Percentiles rank a stretch among this genome's conserved stretches.
phyloP scores from a whole-genome alignment of 2,113 vertebrate species.

The Lutjanus erythropterus region DNA sequence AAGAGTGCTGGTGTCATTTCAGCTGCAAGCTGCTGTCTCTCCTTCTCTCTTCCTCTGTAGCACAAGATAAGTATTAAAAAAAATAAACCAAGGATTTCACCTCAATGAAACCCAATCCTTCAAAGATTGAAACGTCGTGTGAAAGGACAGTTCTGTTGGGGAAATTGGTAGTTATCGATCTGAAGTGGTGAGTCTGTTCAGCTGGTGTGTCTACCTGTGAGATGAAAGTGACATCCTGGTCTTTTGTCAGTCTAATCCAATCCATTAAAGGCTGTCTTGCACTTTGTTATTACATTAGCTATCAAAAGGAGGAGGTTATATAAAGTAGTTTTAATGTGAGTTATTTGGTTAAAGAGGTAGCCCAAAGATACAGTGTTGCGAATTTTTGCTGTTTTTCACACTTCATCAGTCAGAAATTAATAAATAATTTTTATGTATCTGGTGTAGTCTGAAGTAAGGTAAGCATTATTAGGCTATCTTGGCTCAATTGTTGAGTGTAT shows the following conservation, averaged over 20 bases:
- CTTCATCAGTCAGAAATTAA: too few relatives aligned
- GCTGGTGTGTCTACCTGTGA: not conserved
- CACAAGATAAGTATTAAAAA: not conserved
- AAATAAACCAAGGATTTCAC: not conserved
- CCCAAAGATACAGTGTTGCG: too few relatives aligned
- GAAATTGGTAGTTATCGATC: not conserved
- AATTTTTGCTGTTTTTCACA: too few relatives aligned
- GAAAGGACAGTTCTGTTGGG: not conserved
- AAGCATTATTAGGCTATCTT: too few relatives aligned
- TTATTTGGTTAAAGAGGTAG: too few relatives aligned
- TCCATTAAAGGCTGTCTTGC: not conserved
- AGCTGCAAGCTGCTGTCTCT: not conserved
- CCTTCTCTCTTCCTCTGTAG: not conserved
- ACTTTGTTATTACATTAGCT: too few relatives aligned
- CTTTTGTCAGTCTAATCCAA: not conserved
- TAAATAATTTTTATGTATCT: too few relatives aligned
- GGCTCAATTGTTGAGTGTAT: too few relatives aligned
- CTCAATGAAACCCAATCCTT: not conserved
- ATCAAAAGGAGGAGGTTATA: too few relatives aligned
- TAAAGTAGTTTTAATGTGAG: too few relatives aligned
- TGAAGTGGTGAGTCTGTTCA: not conserved
- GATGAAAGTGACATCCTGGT: not conserved
- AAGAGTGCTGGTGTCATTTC: not conserved
- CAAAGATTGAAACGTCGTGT: not conserved
- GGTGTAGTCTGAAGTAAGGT: too few relatives aligned